Base-by-base conservation (phyloP, 2,113 vertebrate genomes). In the Pelecanoides urinatrix region DNA sequence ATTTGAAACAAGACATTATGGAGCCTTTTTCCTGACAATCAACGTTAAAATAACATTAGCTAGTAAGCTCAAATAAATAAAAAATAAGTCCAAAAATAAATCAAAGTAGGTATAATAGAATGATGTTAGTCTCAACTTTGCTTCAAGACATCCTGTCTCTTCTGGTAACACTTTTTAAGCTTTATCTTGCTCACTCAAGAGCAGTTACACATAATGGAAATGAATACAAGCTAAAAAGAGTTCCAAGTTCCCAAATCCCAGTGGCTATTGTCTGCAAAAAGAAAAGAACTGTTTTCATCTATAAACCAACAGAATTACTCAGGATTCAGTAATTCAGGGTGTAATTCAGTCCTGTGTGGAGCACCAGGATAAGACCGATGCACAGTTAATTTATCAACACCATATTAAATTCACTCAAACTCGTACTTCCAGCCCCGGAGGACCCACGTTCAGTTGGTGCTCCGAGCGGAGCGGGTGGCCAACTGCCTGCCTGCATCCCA, bases 11-110 rank as follows among this genome's bases (percentile, higher is more conserved):
- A 87, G 93, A 90, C 59, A 74, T 72, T 52, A 79, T 2, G 13
- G 25, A 90, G 74, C 18, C 55, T 86, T 88, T 93, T 62, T 83
- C 75, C 75, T 95, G 90, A 92, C 75, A 93, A 76, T 70, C 85
- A 90, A 62, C 30, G 13, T 96, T 90, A 88, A 95, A 95, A 65
- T 83, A 90, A 93, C 82, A 92, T 86, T 44, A 80, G 45, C 34
- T 70, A 90, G n/a, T 93, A 95, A 85, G 77, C 20, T 1, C 71
- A 94, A 96, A 88, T 95, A 96, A 95, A 96, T 93, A 72, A 92
- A 96, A 95, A 92, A 76, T 73, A 83, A 94, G 67, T 20, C 59
- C 32, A 68, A 88, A 97, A 94, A 95, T 82, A 96, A 94, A 95
- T 88, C 93, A 83, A 92, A 95, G 88, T n/a, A 88, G 63, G 63